phyloP scores from a whole-genome alignment of 2,113 vertebrate species.

The Mesembrinibis cayennensis region DNA sequence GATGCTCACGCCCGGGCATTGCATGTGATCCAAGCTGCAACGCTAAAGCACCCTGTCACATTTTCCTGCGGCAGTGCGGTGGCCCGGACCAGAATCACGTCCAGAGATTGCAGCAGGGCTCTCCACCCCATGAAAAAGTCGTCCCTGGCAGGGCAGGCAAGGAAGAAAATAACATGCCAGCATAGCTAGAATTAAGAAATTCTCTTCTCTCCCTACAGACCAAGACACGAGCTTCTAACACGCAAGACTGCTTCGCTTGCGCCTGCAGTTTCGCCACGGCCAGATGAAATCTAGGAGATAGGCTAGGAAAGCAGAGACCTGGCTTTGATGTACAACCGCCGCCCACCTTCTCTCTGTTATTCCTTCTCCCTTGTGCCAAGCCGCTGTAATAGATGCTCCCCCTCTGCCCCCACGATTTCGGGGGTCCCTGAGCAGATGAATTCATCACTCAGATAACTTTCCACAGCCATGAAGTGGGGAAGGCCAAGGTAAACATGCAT shows the following conservation, averaged over 20 bases:
- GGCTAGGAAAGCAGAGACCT: neutral
- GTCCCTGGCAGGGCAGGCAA: neutral
- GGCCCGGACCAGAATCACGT: neutral
- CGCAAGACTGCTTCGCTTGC: neutral
- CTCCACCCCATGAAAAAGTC: neutral
- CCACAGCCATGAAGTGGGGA: neutral
- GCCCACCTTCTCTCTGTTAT: neutral
- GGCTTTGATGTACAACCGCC: constrained; percentile 45
- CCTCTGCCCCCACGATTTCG: neutral
- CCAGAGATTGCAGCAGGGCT: neutral
- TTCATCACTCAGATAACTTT: constrained; percentile 36
- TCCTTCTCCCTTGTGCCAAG: neutral
- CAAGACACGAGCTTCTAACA: neutral
- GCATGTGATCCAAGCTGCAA: fast-evolving
- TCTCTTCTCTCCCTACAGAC: neutral
- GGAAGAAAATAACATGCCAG: neutral
- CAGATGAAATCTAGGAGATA: constrained; percentile 32
- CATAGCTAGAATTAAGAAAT: neutral
- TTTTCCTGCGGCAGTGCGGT: fast-evolving
- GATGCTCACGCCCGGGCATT: neutral
- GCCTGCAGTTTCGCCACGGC: neutral
- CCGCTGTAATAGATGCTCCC: neutral
- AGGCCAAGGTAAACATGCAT: constrained; percentile 20
- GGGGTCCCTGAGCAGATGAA: neutral
- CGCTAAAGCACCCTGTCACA: fast-evolving